Base-by-base conservation (phyloP, 2,888 invertebrate species). In the Apotomis turbidana region DNA sequence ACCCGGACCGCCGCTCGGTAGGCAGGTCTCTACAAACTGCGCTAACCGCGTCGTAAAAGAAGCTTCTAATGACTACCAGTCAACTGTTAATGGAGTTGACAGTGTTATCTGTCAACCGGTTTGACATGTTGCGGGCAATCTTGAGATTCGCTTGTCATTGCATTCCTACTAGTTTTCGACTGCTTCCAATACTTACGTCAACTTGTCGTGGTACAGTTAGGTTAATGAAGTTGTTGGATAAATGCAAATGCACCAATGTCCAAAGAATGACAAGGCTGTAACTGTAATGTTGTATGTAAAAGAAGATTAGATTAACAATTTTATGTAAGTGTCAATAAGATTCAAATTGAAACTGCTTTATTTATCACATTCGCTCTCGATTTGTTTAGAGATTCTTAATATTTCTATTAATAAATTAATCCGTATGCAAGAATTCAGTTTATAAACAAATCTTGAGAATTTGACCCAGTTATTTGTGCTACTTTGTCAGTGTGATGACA, bases 81-180 rank as follows among this genome's bases (percentile, higher is more conserved):
- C 27, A 67, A 52, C 60, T 15, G 66, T 61, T 67, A 44, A 68
- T 54, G 54, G 60, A 66, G 15, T 66, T 66, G 70, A 59, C 63
- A 52, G 63, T n/a, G 27, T 49, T 52, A 54, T 60, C 71, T 49
- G 49, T 55, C 60, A 38, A 55, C 66, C 71, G 66, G 71, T 71
- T 38, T 12, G 10, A 54, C 64, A 27, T 41, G 60, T 64, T 54
- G 54, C 59, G 55, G 66, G 55, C 60, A 66, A 66, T 49, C 64
- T 60, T 10, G 13, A 12, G 66, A 71, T 71, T 71, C 61, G 66
- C 66, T 66, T 71, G 13, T 71, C 49, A 49, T 49, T 49, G 6
- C 44, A 46, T 61, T 54, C 52, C 46, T 71, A 70, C 41, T 57
- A 38, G 49, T 51, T 36, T 70, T 52, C 41, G 36, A 12, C 62